A percentile compares a stretch with the other conserved stretches of the same genome.
phyloP scores from a whole-genome alignment of 64 coral and sea anemone genomes.

The Pocillopora verrucosa region DNA sequence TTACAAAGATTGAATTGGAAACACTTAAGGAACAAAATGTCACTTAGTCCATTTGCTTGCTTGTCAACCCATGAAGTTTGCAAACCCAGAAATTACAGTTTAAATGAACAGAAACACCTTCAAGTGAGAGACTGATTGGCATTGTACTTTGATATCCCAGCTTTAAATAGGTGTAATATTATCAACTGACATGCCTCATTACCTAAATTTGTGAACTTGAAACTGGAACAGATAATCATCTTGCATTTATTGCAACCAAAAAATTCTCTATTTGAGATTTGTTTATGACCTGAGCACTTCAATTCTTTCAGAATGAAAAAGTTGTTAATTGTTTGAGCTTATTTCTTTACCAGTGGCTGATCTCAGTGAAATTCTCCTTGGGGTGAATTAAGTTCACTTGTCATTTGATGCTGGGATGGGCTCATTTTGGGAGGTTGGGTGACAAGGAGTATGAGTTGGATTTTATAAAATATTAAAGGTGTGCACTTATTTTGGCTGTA shows the following conservation, averaged over 20 bases:
- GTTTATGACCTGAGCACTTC: background rate
- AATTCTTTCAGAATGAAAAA: background rate
- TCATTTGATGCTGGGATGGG: background rate
- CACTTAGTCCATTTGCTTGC: background rate
- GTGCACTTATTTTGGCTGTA: background rate
- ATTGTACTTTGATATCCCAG: conserved; percentile 23
- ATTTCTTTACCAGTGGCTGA: background rate
- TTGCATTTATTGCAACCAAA: background rate
- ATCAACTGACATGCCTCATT: conserved; percentile 24
- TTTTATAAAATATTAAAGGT: background rate
- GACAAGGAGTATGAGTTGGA: background rate
- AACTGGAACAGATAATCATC: background rate
- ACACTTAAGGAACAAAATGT: background rate
- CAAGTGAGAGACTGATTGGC: background rate
- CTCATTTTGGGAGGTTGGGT: background rate
- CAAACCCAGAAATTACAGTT: background rate
- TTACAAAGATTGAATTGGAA: background rate
- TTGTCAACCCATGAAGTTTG: background rate
- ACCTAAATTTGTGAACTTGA: background rate
- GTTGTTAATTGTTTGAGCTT: no score
- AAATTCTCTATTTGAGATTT: background rate
- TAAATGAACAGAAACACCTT: background rate
- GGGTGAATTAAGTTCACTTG: background rate
- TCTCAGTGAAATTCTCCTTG: conserved; percentile 30
- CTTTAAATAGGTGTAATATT: conserved; percentile 5